These are phyloP conservation scores for Trematomus bernacchii DNA, from an alignment of 2,797 vertebrate genomes.

Conservation along the genomic window DNA sequence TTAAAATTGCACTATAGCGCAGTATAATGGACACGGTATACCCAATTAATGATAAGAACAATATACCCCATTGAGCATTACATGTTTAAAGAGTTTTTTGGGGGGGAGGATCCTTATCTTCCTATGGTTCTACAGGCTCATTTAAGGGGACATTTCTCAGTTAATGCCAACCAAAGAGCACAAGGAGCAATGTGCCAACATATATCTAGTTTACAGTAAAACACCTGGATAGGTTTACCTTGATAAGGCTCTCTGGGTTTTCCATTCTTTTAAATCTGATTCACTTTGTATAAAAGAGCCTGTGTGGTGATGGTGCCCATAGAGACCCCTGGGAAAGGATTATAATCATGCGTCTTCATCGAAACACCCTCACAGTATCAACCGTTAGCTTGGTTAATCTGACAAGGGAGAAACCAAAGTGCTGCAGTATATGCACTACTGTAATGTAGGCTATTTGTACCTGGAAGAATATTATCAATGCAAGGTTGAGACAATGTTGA, in stretches of 20 bases:
- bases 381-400: slow-evolving; percentile 17
- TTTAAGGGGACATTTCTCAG: slow-evolving; percentile 53
- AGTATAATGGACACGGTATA: not conserved
- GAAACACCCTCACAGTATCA: slow-evolving; percentile 42
- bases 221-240: slow-evolving; percentile 72
- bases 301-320: slow-evolving; percentile 47
- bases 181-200: slow-evolving; percentile 60
- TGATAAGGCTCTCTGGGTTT: slow-evolving; percentile 57
- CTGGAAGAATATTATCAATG: not conserved
- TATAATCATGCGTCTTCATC: slow-evolving; percentile 36
- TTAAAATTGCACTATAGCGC: not conserved
- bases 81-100: slow-evolving; percentile 7
- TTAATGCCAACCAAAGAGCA: slow-evolving; percentile 46
- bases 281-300: slow-evolving; percentile 58
- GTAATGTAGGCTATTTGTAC: not conserved
- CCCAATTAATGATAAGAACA: not conserved
- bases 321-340: slow-evolving; percentile 54
- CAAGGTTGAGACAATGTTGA: no score
- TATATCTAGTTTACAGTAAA: slow-evolving; percentile 44
- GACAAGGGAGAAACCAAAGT: not conserved
- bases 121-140: slow-evolving; percentile 18
- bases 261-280: slow-evolving; percentile 53
- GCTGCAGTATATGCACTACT: slow-evolving; percentile 9
- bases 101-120: slow-evolving; percentile 7
- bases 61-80: not conserved